These are phyloP conservation scores for Pyralis farinalis DNA, from an alignment of 2,888 invertebrate species.

Conservation along the genomic window DNA sequence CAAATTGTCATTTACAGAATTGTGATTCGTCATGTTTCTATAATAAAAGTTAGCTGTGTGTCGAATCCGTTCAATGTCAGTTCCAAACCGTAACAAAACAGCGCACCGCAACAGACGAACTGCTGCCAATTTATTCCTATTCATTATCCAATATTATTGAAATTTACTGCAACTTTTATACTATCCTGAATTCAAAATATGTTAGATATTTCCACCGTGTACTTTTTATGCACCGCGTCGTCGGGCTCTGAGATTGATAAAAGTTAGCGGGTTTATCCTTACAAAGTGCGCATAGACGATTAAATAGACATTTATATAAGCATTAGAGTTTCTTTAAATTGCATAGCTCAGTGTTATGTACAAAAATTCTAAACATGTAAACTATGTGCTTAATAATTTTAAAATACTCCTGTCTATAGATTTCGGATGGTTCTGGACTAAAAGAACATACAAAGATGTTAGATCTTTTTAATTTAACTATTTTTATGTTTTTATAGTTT, in stretches of 20 bases:
- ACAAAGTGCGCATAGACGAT: not conserved
- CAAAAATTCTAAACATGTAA: no score
- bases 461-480: no score
- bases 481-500: no score
- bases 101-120: slow-evolving; percentile 34
- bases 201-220: not conserved
- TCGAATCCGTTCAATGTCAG: slow-evolving; percentile 51
- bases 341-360: no score
- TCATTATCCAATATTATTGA: slow-evolving; percentile 14
- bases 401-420: no score
- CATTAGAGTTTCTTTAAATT: no score
- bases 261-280: not conserved
- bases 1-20: slow-evolving; percentile 35
- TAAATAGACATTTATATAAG: not conserved
- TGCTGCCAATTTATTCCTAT: slow-evolving; percentile 20
- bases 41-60: slow-evolving; percentile 37
- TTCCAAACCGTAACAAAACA: slow-evolving; percentile 45
- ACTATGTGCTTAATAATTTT: no score
- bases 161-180: slow-evolving; percentile 6
- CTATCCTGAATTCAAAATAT: not conserved
- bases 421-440: no score
- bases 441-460: no score
- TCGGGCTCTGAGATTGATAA: not conserved
- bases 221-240: not conserved
- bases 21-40: slow-evolving; percentile 44